Base-by-base conservation (phyloP, 2,888 invertebrate species). In the Plagodis pulveraria region DNA sequence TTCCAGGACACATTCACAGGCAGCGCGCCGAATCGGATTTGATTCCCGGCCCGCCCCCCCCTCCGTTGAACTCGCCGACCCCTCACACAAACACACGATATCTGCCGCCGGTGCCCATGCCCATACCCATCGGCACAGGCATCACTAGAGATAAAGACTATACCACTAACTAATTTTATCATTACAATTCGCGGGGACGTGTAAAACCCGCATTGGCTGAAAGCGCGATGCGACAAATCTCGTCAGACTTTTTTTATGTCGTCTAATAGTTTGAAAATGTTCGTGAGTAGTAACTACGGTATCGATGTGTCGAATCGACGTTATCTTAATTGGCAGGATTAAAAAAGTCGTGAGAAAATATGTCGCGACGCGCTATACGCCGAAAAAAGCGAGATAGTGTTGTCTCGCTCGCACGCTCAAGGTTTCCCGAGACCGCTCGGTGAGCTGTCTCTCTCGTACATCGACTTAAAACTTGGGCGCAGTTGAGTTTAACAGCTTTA, bases 21-120 rank as follows among this genome's bases (percentile, higher is more conserved):
- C 62, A 80, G 80, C 72, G 82, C 83, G 71, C 74, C 86, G 69
- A 84, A 80, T 76, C 89, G 90, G 78, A 91, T 92, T 88, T 92
- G 92, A 92, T 91, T 84, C 74, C 76, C 71, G 74, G 71, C 79
- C 71, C 52, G 50, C 62, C 63, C 65, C 73, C 62, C 72, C 72
- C 62, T 32, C 52, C 32, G 32, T 70, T 62, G 50, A 50, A 74
- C 77, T 77, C 80, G 79, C 73, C 74, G 59, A 65, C 70, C 74
- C 70, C 70, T 66, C 70, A 49, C 50, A 41, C 50, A 50, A 40
- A 34, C 49, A 66, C 68, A 62, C 71, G 68, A 62, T 64, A 65
- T 59, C 63, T 63, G 58, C 70, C 47, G 34, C 56, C 58, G 60
- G 56, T 52, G 52, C 56, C 55, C 43, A 48, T 48, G 22, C 22